These are phyloP conservation scores for Budorcas taxicolor DNA, from an alignment of 2,113 vertebrate species.

Conservation along the genomic window DNA sequence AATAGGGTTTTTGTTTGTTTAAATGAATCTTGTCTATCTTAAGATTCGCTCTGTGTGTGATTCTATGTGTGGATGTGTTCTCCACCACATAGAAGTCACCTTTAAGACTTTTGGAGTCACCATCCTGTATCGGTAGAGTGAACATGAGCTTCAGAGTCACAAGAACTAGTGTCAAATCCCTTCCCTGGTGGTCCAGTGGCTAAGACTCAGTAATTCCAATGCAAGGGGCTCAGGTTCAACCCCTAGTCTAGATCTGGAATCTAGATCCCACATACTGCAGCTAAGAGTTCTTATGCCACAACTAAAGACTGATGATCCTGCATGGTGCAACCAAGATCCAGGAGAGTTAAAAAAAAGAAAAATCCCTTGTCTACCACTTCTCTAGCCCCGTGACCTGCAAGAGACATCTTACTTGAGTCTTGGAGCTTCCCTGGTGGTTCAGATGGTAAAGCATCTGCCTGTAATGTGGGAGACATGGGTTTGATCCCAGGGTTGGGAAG, in stretches of 20 bases:
- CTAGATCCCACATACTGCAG: neutral
- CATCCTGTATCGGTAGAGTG: neutral
- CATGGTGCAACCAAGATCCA: neutral
- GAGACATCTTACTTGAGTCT: neutral
- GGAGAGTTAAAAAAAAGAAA: neutral
- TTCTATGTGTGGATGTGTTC: neutral
- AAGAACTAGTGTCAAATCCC: neutral
- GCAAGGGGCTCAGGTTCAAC: neutral
- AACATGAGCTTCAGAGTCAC: neutral
- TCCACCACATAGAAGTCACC: neutral
- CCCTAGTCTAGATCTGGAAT: neutral
- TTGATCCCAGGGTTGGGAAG: rapidly evolving
- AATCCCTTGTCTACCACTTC: neutral
- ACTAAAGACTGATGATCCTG: neutral
- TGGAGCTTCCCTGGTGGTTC: neutral
- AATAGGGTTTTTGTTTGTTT: neutral
- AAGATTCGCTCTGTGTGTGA: neutral
- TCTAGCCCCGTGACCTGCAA: neutral
- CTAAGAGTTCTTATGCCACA: neutral
- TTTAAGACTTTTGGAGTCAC: neutral
- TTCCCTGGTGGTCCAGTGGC: neutral
- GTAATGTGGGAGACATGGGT: neutral
- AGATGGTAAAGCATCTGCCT: neutral
- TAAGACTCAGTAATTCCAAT: neutral
- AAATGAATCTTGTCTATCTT: neutral